Base-by-base conservation (phyloP, 2,888 invertebrate genomes). In the Antheraea yamamai region DNA sequence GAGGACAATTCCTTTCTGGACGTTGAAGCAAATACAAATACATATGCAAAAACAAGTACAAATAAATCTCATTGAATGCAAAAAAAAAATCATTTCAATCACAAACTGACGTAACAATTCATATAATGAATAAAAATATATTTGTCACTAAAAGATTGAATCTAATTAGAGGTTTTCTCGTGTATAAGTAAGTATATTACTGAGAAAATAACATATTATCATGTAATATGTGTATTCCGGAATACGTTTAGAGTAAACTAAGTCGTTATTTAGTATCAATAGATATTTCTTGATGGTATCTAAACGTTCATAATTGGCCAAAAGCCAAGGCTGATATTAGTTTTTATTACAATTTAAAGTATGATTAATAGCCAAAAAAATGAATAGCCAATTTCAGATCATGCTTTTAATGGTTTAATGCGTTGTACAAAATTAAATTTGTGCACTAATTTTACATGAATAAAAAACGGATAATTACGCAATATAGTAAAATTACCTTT, bases 331-430 rank as follows among this genome's bases (percentile, higher is more conserved):
- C 20, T 76, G 72, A 77, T 77, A 79, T 47, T 12, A 10, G 47
- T 12, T 47, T 47, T 78, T 77, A 78, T 74, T 77, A 30, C 30
- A 66, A 66, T 30, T 30, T 30, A 66, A 23, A 30, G 14, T 6
- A 30, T 16, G 26, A 16, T 14, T n/a, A n/a, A n/a, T n/a, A n/a
- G n/a, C n/a, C n/a, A n/a, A n/a, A n/a, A 26, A 66, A 30, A 14
- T 66, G n/a, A n/a, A 66, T 30, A 30, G 26, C 26, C 26, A 66
- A 20, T 66, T 20, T 30, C 30, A 66, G 64, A 30, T 30, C 30
- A 26, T 26, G 2, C 6, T 64, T 12, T 14, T n/a, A n/a, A n/a
- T n/a, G n/a, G n/a, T n/a, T n/a, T n/a, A n/a, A n/a, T n/a, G n/a
- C 58, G n/a, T n/a, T 58, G 58, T n/a, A 58, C 2, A 58, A 20